phyloP scores from a whole-genome alignment of 2,888 invertebrate genomes.

The Alviniconcha strummeri region DNA sequence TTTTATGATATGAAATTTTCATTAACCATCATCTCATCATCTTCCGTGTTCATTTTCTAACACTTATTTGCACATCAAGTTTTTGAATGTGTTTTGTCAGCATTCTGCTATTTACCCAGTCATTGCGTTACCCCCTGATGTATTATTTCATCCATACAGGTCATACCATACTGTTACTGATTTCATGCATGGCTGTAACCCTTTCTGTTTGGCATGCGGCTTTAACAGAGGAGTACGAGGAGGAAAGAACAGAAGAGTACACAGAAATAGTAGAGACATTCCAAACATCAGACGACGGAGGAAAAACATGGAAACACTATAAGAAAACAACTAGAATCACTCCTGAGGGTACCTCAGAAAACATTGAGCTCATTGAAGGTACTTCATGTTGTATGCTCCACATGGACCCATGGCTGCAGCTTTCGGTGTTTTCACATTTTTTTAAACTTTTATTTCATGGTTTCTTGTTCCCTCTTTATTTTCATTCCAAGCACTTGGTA shows the following conservation, averaged over 20 bases:
- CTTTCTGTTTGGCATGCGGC: constrained; percentile 33
- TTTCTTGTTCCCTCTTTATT: not conserved
- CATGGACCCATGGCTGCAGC: not conserved
- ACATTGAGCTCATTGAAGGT: constrained; percentile 62
- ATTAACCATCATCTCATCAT: too few species aligned
- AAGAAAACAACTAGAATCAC: constrained; percentile 64
- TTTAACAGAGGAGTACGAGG: constrained; percentile 39
- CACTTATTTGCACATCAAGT: too few species aligned
- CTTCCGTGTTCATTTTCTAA: too few species aligned
- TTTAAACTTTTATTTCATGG: too few species aligned
- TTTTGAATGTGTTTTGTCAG: too few species aligned
- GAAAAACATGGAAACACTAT: constrained; percentile 61
- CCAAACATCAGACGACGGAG: constrained; percentile 61
- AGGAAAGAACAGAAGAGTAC: constrained; percentile 49
- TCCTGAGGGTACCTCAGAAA: constrained; percentile 58
- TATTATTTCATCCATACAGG: not conserved
- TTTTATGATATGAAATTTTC: too few species aligned
- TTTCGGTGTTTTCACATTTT: not conserved
- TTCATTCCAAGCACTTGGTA: not conserved
- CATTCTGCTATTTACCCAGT: too few species aligned
- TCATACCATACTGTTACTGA: constrained; percentile 2
- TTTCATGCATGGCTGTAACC: constrained; percentile 13
- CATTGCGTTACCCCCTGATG: too few species aligned
- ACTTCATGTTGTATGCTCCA: constrained; percentile 34
- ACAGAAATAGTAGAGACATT: constrained; percentile 64